Conservation (phyloP, 2,888 invertebrate genomes). For the Orchesellides sinensis region DNA sequence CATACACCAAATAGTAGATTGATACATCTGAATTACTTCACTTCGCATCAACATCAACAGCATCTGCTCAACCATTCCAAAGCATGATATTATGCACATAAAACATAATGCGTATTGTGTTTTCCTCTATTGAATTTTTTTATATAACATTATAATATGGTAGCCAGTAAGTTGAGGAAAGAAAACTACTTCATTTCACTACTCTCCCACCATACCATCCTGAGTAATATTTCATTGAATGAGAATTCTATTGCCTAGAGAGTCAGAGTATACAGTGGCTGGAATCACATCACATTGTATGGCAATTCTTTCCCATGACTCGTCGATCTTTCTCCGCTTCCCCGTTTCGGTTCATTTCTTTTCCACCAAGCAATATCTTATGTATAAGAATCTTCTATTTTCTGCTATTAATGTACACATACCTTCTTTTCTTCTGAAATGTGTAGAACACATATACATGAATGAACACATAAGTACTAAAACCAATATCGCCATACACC, state of each 20-base stretch:
- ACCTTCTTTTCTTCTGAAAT: slow-evolving; percentile 18
- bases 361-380: too few relatives aligned
- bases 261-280: too few relatives aligned
- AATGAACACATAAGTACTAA: background rate
- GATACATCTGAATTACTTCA: slow-evolving; percentile 50
- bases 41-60: slow-evolving; percentile 34
- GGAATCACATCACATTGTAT: slow-evolving; percentile 40
- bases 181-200: background rate
- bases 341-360: slow-evolving; percentile 63
- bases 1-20: background rate
- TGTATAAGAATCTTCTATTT: too few relatives aligned
- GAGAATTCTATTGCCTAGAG: slow-evolving; percentile 25
- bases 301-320: slow-evolving; percentile 57
- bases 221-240: slow-evolving; percentile 56
- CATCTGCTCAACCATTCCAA: background rate
- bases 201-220: slow-evolving; percentile 38
- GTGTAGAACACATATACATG: background rate
- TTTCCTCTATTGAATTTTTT: too few relatives aligned
- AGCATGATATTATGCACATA: background rate
- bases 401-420: too few relatives aligned
- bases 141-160: background rate
- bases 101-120: too few relatives aligned
- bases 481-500: too few relatives aligned
- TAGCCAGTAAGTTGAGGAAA: background rate
- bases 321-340: slow-evolving; percentile 45